A percentile compares a stretch with the other conserved stretches of the same genome.
These are phyloP conservation scores for Leptodactylus fallax DNA, from an alignment of 2,797 vertebrate genomes.

Conservation along the genomic window DNA sequence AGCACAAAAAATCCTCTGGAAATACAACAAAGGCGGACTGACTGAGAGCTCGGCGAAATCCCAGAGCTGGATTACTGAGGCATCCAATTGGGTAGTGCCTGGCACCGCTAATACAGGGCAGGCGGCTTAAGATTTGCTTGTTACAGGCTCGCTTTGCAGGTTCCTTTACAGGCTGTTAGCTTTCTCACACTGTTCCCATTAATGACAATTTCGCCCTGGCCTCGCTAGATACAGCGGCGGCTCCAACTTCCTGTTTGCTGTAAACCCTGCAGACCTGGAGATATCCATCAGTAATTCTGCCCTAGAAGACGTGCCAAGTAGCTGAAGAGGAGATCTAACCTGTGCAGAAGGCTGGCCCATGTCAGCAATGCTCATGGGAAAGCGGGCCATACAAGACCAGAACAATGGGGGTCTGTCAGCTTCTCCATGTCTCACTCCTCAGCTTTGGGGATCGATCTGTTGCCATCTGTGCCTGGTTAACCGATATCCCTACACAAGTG, in stretches of 20 bases:
- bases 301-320: not conserved
- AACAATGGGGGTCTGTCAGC: not conserved
- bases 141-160: slow-evolving; percentile 4
- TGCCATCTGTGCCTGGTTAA: not conserved
- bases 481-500: not conserved
- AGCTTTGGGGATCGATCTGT: not conserved
- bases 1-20: slow-evolving; percentile 62
- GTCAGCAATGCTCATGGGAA: not conserved
- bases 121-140: slow-evolving; percentile 38
- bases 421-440: not conserved
- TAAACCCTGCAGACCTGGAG: not conserved
- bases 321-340: not conserved
- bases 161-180: not conserved
- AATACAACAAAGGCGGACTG: slow-evolving; percentile 60
- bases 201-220: not conserved
- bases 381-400: too few relatives aligned
- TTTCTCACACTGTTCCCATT: slow-evolving; percentile 13
- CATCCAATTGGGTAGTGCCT: slow-evolving; percentile 38
- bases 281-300: not conserved
- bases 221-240: not conserved
- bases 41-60: slow-evolving; percentile 62
- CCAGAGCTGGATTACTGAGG: slow-evolving; percentile 60
- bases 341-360: not conserved
- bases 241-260: not conserved
- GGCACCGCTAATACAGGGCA: slow-evolving; percentile 52